These are phyloP conservation scores for Linurgus olivaceus DNA, from an alignment of 2,797 vertebrate genomes.

Conservation along the genomic window DNA sequence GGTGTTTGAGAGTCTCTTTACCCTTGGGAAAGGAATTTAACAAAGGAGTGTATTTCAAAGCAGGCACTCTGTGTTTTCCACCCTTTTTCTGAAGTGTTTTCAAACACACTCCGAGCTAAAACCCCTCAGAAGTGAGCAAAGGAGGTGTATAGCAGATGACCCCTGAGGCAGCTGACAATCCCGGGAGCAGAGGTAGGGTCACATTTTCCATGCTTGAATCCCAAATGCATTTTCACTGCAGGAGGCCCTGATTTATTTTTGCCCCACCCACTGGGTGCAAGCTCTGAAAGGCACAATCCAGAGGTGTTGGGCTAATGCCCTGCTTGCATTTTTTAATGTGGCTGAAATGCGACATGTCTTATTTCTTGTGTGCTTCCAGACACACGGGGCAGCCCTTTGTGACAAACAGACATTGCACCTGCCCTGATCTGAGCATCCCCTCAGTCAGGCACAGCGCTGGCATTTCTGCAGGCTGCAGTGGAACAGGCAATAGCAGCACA, in stretches of 20 bases:
- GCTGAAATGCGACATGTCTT: background rate
- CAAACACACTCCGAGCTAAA: conserved; percentile 59
- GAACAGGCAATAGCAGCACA: background rate
- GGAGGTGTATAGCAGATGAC: conserved; percentile 22
- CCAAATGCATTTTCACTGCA: conserved; percentile 25
- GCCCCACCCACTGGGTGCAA: conserved; percentile 54
- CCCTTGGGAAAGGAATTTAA: conserved; percentile 60
- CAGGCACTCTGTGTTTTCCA: conserved; percentile 59
- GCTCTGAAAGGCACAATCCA: conserved; percentile 45
- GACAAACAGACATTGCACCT: background rate
- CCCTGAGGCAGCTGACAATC: conserved; percentile 48
- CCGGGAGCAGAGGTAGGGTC: conserved; percentile 25
- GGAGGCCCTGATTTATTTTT: conserved; percentile 55
- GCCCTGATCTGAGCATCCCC: background rate
- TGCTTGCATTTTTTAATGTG: background rate
- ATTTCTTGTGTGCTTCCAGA: background rate
- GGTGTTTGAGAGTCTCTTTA: conserved; percentile 54
- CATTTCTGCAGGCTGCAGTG: background rate
- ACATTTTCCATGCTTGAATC: conserved; percentile 11
- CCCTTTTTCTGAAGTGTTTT: conserved; percentile 65
- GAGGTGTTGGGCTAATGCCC: background rate
- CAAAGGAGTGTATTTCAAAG: conserved; percentile 66
- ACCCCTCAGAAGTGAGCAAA: conserved; percentile 56
- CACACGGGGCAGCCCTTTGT: background rate
- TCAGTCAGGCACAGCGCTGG: background rate